Conservation (phyloP, 2,797 vertebrate genomes). For the Acanthornis magna region DNA sequence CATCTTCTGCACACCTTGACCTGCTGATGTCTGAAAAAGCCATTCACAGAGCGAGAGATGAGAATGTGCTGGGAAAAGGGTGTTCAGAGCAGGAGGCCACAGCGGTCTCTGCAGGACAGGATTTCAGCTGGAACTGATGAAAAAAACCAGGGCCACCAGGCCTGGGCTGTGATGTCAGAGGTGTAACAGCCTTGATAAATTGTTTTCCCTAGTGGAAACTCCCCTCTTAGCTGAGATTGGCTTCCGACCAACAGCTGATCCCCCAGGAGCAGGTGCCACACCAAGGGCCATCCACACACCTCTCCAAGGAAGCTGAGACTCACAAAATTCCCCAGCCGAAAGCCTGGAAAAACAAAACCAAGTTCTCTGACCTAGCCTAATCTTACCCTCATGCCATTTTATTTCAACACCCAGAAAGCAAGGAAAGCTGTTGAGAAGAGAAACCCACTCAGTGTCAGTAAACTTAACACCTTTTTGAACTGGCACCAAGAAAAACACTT, state of each 20-base stretch:
- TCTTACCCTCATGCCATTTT: not conserved
- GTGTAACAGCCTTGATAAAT: not conserved
- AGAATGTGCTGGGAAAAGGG: not conserved
- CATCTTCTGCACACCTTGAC: not conserved
- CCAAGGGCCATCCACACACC: rapidly evolving
- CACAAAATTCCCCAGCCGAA: not conserved
- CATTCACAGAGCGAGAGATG: rapidly evolving
- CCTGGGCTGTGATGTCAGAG: not conserved
- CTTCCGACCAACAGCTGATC: not conserved
- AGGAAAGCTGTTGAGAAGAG: not conserved
- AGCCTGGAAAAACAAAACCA: not conserved
- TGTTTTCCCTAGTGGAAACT: not conserved
- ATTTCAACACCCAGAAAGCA: not conserved
- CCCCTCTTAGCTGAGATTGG: not conserved
- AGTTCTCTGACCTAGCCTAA: not conserved
- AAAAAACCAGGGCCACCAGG: not conserved
- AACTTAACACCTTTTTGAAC: not conserved
- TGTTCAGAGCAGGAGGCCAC: not conserved
- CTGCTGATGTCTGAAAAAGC: not conserved
- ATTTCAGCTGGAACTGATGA: not conserved
- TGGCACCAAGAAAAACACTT: not conserved
- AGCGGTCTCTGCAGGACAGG: not conserved
- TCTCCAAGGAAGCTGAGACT: not conserved
- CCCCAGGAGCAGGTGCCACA: not conserved
- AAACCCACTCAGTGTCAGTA: not conserved